phyloP scores from a whole-genome alignment of 1,140 invertebrate genomes.

The Cheumatopsyche charites region DNA sequence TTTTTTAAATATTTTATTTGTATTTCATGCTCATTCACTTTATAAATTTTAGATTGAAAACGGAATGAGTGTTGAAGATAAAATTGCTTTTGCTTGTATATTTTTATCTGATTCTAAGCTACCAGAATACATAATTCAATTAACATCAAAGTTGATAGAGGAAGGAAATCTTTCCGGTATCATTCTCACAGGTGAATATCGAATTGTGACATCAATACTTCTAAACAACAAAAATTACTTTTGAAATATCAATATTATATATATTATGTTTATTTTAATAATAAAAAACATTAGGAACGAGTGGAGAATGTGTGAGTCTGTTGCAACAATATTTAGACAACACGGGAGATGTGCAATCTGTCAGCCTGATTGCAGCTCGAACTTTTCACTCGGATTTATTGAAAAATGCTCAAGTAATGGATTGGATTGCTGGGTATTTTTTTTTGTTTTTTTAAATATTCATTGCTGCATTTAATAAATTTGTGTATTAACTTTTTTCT shows the following conservation, averaged over 20 bases:
- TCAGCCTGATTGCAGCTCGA: conserved; percentile 78
- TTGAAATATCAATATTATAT: too few relatives aligned
- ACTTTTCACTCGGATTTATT: conserved; percentile 72
- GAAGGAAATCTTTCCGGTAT: conserved; percentile 85
- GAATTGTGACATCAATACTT: too few relatives aligned
- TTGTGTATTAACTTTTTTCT: neutral
- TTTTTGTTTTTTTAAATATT: neutral
- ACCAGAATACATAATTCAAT: conserved; percentile 75
- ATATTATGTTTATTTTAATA: too few relatives aligned
- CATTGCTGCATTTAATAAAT: neutral
- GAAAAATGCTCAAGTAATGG: conserved; percentile 66
- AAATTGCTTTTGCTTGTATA: conserved; percentile 92
- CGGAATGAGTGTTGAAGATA: conserved; percentile 83
- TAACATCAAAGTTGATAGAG: conserved; percentile 73
- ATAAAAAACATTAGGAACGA: conserved; percentile 64
- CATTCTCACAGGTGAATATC: conserved; percentile 76
- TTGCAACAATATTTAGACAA: conserved; percentile 88
- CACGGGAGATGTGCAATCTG: conserved; percentile 93
- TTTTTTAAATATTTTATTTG: conserved; percentile 9
- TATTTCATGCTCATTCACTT: conserved; percentile 22
- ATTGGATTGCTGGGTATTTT: conserved; percentile 75
- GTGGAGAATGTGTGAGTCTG: conserved; percentile 75
- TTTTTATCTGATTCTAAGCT: conserved; percentile 85
- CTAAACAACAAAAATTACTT: too few relatives aligned
- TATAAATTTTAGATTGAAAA: conserved; percentile 71